These are phyloP conservation scores for Murina feae DNA, from an alignment of 2,113 vertebrate species.

Conservation along the genomic window DNA sequence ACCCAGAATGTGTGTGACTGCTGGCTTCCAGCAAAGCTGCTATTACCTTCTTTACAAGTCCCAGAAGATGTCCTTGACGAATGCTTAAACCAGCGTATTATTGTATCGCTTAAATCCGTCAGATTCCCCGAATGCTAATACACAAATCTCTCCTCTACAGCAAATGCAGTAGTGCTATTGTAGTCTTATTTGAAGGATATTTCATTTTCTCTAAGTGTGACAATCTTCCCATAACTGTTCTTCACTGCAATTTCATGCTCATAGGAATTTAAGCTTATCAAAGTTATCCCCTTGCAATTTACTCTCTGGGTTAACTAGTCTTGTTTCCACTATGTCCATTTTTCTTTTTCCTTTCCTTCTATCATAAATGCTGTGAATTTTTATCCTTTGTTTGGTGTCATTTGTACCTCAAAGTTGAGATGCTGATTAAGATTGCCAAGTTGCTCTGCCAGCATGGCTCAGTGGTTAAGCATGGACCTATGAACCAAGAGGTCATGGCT, in stretches of 20 bases:
- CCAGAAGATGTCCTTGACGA: not conserved
- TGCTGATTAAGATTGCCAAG: not conserved
- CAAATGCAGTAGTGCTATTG: not conserved
- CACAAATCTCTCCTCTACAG: not conserved
- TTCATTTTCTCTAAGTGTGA: not conserved
- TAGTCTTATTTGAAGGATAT: not conserved
- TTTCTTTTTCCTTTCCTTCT: not conserved
- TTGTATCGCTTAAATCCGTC: not conserved
- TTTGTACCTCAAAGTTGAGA: not conserved
- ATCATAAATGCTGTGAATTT: not conserved
- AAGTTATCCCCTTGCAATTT: not conserved
- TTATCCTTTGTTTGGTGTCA: not conserved
- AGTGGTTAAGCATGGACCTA: too few relatives aligned
- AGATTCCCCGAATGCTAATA: not conserved
- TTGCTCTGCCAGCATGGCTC: too few relatives aligned
- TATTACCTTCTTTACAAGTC: not conserved
- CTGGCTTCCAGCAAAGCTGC: not conserved
- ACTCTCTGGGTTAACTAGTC: not conserved
- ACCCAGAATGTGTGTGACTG: not conserved
- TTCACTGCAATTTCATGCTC: not conserved
- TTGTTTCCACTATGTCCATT: not conserved
- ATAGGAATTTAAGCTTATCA: not conserved
- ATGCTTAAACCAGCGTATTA: not conserved
- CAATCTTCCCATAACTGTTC: not conserved
- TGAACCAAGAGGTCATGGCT: too few relatives aligned